phyloP scores from a whole-genome alignment of 2,888 invertebrate genomes.

The Melanargia galathea region DNA sequence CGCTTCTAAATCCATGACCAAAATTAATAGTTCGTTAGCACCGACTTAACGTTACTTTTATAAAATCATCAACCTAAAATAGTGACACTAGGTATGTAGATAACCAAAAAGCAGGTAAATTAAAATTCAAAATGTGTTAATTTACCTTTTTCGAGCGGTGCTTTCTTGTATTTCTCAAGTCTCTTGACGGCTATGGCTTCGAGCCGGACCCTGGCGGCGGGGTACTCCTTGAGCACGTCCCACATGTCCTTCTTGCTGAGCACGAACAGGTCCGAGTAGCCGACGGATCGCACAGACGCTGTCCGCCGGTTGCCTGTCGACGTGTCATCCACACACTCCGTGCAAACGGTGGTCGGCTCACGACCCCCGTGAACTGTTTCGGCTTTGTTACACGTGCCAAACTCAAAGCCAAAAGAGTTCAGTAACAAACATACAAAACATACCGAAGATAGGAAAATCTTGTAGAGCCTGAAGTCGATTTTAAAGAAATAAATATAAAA shows the following conservation, averaged over 20 bases:
- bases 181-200: constrained; percentile 99
- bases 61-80: too few species aligned
- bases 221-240: constrained; percentile 98
- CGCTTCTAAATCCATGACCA: too few species aligned
- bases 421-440: constrained; percentile 17
- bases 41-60: too few species aligned
- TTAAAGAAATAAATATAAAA: constrained; percentile 10
- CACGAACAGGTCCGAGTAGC: constrained; percentile 99
- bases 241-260: constrained; percentile 99
- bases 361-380: constrained; percentile 54
- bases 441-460: constrained; percentile 11
- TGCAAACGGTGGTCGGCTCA: constrained; percentile 74
- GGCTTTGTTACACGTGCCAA: constrained; percentile 38
- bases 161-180: constrained; percentile 98
- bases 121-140: background rate
- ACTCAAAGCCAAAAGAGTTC: constrained; percentile 34
- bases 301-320: constrained; percentile 97
- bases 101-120: too few species aligned
- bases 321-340: constrained; percentile 82
- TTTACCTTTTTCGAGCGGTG: constrained; percentile 94
- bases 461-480: background rate
- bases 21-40: too few species aligned
- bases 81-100: too few species aligned
- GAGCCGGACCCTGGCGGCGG: constrained; percentile 95
- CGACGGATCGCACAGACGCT: constrained; percentile 98